Evolutionary conservation across 2,888 invertebrate genomes (phyloP).

Genomic region (Heteromurus nitidus): DNA sequence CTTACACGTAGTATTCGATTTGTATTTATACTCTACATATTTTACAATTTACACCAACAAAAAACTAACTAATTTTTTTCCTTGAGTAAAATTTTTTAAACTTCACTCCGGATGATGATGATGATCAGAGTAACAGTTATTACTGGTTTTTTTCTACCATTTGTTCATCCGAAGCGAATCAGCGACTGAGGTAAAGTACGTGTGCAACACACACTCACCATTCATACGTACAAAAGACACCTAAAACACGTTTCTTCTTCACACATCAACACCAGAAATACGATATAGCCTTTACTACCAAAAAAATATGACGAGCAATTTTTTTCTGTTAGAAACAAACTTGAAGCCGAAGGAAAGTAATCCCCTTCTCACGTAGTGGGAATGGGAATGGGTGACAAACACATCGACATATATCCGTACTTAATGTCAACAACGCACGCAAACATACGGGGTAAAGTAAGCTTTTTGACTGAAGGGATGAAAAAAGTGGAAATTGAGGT

Average conservation of each 20-base stretch:
- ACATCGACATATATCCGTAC: too few relatives aligned
- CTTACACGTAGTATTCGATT: background rate
- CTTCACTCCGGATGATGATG: background rate
- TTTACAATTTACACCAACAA: constrained; percentile 1
- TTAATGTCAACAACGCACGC: too few relatives aligned
- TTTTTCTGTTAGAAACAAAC: too few relatives aligned
- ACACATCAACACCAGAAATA: background rate
- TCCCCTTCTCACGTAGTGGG: too few relatives aligned
- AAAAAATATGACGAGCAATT: too few relatives aligned
- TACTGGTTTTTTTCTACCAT: constrained; percentile 19
- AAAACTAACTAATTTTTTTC: background rate
- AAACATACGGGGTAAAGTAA: constrained; percentile 4
- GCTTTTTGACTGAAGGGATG: background rate
- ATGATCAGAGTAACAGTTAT: constrained; percentile 35
- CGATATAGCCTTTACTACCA: background rate
- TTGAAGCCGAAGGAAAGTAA: too few relatives aligned
- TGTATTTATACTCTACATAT: background rate
- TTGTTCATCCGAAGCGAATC: background rate
- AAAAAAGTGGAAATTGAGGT: constrained; percentile 12
- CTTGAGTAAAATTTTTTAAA: constrained; percentile 8
- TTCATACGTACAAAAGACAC: background rate
- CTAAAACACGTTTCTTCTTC: background rate
- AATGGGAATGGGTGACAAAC: too few relatives aligned
- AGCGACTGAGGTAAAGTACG: background rate
- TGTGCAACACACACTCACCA: background rate